Evolutionary conservation across 2,888 invertebrate species (phyloP).

Genomic region (Phrixothrix hirtus): DNA sequence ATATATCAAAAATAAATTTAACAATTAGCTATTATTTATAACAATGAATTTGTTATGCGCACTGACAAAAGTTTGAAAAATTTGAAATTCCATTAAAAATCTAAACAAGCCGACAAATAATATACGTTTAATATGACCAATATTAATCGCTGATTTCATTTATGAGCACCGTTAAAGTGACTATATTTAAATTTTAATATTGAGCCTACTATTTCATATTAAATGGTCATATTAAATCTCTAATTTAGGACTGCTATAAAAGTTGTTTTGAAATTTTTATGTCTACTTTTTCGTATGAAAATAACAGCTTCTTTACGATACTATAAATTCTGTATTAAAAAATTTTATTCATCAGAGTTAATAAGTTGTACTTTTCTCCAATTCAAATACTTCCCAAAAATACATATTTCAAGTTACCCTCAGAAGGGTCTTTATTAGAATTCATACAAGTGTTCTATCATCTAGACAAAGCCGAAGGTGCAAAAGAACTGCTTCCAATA

Average conservation of each 20-base stretch:
- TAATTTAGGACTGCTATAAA: background rate
- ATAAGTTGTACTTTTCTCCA: conserved; percentile 3
- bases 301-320: conserved; percentile 4
- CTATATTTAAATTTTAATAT: background rate
- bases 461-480: conserved; percentile 26
- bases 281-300: conserved; percentile 6
- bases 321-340: conserved; percentile 6
- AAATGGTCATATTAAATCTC: background rate
- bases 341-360: conserved; percentile 7
- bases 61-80: no score
- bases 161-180: no score
- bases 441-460: conserved; percentile 21
- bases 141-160: no score
- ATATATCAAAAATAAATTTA: no score
- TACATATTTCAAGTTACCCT: conserved; percentile 11
- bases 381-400: conserved; percentile 1
- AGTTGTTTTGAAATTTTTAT: conserved; percentile 3
- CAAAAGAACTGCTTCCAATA: conserved; percentile 24
- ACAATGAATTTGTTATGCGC: no score
- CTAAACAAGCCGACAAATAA: no score
- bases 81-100: no score
- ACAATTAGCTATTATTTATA: no score
- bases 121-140: no score
- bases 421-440: conserved; percentile 26
- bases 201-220: background rate